phyloP scores from a whole-genome alignment of 2,113 vertebrate genomes.

The Dunckerocampus dactyliophorus region DNA sequence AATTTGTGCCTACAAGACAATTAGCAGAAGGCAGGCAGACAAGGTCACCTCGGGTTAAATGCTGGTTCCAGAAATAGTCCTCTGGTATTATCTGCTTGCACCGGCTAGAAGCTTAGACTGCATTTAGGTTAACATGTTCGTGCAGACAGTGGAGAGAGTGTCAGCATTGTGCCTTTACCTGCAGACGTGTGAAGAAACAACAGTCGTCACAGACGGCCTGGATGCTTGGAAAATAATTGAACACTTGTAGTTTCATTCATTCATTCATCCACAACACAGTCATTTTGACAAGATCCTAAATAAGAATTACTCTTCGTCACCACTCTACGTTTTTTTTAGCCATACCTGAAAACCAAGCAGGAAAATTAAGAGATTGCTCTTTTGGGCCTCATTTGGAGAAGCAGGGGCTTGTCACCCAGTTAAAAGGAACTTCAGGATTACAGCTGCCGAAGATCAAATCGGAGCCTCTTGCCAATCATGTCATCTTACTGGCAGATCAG shows the following conservation, averaged over 20 bases:
- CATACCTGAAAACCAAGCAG: conserved; percentile 5
- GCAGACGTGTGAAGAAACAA: background rate
- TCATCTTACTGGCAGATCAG: conserved; percentile 56
- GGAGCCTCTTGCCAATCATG: conserved; percentile 49
- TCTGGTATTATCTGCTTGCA: conserved; percentile 35
- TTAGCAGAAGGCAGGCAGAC: conserved; percentile 33
- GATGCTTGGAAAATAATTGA: no score
- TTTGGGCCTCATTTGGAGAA: conserved; percentile 28
- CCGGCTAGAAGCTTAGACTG: conserved; percentile 32
- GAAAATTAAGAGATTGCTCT: conserved; percentile 10
- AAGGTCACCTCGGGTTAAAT: conserved; percentile 46
- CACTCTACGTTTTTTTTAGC: background rate
- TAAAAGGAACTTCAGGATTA: conserved; percentile 38
- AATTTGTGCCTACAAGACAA: conserved; percentile 32
- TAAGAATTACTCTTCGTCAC: no score
- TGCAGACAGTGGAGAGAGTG: conserved; percentile 29
- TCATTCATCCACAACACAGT: no score
- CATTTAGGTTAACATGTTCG: conserved; percentile 33
- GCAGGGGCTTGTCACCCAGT: conserved; percentile 28
- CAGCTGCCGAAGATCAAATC: conserved; percentile 51
- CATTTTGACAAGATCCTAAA: no score
- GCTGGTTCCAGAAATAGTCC: conserved; percentile 44
- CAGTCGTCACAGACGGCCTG: background rate
- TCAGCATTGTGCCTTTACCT: conserved; percentile 22
- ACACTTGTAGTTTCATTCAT: no score